phyloP scores from a whole-genome alignment of 2,113 vertebrate species.

The Australoheros scitulus region DNA sequence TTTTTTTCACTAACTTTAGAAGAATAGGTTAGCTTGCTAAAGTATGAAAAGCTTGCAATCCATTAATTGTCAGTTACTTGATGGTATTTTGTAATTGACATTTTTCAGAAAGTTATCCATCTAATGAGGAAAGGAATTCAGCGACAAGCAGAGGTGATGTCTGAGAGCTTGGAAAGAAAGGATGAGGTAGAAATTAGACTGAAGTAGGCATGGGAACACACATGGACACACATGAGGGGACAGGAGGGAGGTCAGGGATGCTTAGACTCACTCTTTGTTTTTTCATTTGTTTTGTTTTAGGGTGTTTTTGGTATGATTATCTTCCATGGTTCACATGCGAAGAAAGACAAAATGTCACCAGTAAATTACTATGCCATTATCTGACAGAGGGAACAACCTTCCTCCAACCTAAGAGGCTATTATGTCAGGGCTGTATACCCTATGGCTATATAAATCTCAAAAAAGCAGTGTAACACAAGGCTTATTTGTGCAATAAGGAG shows the following conservation, averaged over 20 bases:
- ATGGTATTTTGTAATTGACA: no score
- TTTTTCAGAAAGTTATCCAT: no score
- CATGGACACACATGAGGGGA: not conserved
- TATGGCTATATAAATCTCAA: slow-evolving; percentile 2
- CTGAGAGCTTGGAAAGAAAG: slow-evolving; percentile 22
- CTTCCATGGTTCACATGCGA: not conserved
- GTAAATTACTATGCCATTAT: slow-evolving; percentile 35
- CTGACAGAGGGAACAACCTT: slow-evolving; percentile 9
- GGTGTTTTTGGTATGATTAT: not conserved
- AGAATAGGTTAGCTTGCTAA: not conserved
- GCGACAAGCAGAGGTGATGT: slow-evolving; percentile 24
- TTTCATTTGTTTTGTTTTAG: no score
- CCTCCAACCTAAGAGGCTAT: not conserved
- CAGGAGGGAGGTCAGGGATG: not conserved
- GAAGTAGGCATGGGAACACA: not conserved
- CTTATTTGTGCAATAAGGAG: not conserved
- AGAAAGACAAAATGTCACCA: slow-evolving; percentile 20
- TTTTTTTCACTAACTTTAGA: not conserved
- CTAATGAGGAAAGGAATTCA: not conserved
- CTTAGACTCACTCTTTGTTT: not conserved
- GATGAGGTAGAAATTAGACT: not conserved
- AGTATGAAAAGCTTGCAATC: not conserved
- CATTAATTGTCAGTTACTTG: no score
- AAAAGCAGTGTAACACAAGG: not conserved
- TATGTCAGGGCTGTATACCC: not conserved